Evolutionary conservation across 2,888 invertebrate species (phyloP).

Genomic region (Rotaria macrura): DNA sequence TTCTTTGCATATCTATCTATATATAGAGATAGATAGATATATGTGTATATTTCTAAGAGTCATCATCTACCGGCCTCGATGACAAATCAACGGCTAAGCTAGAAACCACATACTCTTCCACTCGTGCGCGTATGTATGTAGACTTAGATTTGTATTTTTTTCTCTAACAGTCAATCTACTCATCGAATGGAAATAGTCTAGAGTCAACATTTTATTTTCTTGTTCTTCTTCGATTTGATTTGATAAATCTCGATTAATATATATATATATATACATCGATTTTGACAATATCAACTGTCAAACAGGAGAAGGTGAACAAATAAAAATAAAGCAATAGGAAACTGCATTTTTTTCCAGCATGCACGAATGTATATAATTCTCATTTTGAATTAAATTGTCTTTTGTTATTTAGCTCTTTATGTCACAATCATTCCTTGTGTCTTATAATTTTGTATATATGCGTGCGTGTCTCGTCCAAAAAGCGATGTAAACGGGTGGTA

Average conservation of each 20-base stretch:
- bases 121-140: neutral
- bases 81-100: neutral
- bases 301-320: neutral
- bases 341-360: too few relatives aligned
- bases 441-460: neutral
- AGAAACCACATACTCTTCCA: neutral
- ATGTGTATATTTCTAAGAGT: neutral
- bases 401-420: neutral
- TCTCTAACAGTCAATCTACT: neutral
- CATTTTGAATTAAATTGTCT: neutral
- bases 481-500: neutral
- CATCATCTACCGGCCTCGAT: neutral
- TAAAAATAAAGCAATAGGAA: neutral
- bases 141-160: neutral
- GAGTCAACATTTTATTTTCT: neutral
- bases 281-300: neutral
- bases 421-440: neutral
- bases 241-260: too few relatives aligned
- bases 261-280: neutral
- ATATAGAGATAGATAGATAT: neutral
- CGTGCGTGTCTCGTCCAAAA: neutral
- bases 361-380: too few relatives aligned
- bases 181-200: neutral
- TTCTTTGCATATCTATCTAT: neutral
- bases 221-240: neutral